phyloP scores from a whole-genome alignment of 2,797 vertebrate genomes.

The Cynopterus sphinx region DNA sequence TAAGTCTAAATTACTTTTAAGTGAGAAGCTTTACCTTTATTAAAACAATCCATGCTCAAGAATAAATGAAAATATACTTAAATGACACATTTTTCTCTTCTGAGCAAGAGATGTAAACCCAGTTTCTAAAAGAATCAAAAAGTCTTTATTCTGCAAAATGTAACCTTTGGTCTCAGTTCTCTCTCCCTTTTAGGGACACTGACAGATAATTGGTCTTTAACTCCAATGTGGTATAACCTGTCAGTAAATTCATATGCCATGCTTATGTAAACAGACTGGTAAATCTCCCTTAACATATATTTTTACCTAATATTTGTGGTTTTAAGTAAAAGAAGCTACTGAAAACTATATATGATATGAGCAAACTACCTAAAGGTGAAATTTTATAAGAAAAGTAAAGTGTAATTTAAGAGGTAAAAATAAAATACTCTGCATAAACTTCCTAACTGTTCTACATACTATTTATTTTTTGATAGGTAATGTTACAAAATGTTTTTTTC shows the following conservation, averaged over 20 bases:
- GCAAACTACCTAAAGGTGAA: not conserved
- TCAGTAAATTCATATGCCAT: not conserved
- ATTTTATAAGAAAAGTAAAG: not conserved
- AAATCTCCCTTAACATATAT: not conserved
- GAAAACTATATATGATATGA: not conserved
- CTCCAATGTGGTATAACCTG: not conserved
- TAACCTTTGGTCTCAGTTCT: not conserved
- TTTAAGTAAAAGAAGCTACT: not conserved
- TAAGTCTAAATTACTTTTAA: slow-evolving; percentile 28
- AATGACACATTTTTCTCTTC: not conserved
- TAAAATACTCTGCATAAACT: not conserved
- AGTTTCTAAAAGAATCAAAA: not conserved
- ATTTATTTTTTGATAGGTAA: not conserved
- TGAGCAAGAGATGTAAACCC: not conserved
- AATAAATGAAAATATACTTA: not conserved
- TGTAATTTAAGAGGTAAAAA: not conserved
- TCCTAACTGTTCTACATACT: not conserved
- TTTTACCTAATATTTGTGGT: not conserved
- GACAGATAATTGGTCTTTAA: not conserved
- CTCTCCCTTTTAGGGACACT: not conserved
- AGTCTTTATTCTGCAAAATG: slow-evolving; percentile 7
- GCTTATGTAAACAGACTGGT: not conserved
- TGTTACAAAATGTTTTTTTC: not conserved
- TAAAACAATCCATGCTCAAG: not conserved
- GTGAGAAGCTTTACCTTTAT: slow-evolving; percentile 11